Percentiles rank a stretch among this genome's conserved stretches.
Evolutionary conservation across 2,888 invertebrate species (phyloP).

Genomic region (Cerastis rubricosa): DNA sequence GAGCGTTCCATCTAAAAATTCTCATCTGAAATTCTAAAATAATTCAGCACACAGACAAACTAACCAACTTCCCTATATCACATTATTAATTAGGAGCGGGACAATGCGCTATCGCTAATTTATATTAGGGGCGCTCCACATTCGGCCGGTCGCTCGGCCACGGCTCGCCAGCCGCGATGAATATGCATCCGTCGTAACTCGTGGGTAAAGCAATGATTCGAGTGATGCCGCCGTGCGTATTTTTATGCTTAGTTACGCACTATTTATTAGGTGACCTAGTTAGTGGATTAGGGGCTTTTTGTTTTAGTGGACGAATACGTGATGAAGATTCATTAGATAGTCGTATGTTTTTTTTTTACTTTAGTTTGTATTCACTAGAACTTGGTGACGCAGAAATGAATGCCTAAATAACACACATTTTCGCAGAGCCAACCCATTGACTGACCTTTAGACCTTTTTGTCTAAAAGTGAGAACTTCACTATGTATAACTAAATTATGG

Average conservation of each 20-base stretch:
- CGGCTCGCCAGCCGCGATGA: conserved; percentile 48
- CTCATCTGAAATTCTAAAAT: background rate
- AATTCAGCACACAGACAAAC: conserved; percentile 16
- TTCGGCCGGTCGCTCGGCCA: conserved; percentile 9
- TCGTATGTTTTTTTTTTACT: background rate
- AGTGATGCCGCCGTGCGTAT: conserved; percentile 18
- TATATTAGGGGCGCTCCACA: conserved; percentile 58
- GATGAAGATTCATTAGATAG: background rate
- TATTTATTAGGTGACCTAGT: conserved; percentile 42
- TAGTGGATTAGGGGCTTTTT: conserved; percentile 1
- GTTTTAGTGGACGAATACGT: conserved; percentile 13
- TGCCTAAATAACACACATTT: background rate
- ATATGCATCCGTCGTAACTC: conserved; percentile 61
- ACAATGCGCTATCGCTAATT: conserved; percentile 55
- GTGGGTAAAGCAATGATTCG: conserved; percentile 26
- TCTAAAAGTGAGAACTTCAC: too few relatives aligned
- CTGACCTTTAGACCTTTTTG: too few relatives aligned
- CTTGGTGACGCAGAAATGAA: background rate
- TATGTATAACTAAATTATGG: too few relatives aligned
- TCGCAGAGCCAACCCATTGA: too few relatives aligned
- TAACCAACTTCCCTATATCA: background rate
- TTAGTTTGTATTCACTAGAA: background rate
- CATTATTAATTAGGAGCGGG: conserved; percentile 56
- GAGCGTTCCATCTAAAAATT: background rate
- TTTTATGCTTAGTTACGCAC: conserved; percentile 32